These are phyloP conservation scores for Erynnis tages DNA, from an alignment of 2,888 invertebrate species.

Conservation along the genomic window DNA sequence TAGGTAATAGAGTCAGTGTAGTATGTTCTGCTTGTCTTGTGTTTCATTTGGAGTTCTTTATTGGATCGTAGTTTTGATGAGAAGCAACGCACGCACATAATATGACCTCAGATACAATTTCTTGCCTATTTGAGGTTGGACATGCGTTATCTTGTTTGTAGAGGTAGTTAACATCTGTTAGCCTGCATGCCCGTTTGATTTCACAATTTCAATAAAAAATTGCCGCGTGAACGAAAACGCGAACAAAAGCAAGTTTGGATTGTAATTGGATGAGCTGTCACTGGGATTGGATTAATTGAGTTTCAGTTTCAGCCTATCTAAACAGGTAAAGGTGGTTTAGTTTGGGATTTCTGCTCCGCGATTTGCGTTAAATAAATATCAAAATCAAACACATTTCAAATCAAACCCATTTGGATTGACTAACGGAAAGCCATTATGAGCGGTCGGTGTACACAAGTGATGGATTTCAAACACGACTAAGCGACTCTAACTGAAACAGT, in stretches of 20 bases:
- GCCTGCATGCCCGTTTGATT: too few species aligned
- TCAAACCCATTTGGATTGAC: slow-evolving; percentile 26
- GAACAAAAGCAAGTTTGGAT: slow-evolving; percentile 16
- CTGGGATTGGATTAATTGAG: slow-evolving; percentile 42
- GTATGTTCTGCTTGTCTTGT: too few species aligned
- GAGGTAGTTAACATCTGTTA: too few species aligned
- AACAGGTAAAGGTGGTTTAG: slow-evolving; percentile 23
- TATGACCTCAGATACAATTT: too few species aligned
- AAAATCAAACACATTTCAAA: slow-evolving; percentile 28
- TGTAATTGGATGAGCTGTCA: slow-evolving; percentile 50
- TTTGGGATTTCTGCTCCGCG: slow-evolving; percentile 9
- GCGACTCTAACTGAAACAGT: slow-evolving; percentile 22
- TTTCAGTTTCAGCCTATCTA: slow-evolving; percentile 33
- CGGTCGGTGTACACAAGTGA: slow-evolving; percentile 27
- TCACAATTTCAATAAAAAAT: too few species aligned
- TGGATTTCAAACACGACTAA: slow-evolving; percentile 28
- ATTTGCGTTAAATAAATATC: slow-evolving; percentile 27
- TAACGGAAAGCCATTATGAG: slow-evolving; percentile 28
- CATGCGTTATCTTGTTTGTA: too few species aligned
- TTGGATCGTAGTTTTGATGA: too few species aligned
- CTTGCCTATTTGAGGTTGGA: too few species aligned
- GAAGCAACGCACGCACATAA: too few species aligned
- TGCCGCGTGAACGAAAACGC: too few species aligned
- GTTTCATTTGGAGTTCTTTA: too few species aligned
- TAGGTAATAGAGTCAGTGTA: too few species aligned